Evolutionary conservation across 2,113 vertebrate species (phyloP).

Genomic region (Ginglymostoma cirratum): DNA sequence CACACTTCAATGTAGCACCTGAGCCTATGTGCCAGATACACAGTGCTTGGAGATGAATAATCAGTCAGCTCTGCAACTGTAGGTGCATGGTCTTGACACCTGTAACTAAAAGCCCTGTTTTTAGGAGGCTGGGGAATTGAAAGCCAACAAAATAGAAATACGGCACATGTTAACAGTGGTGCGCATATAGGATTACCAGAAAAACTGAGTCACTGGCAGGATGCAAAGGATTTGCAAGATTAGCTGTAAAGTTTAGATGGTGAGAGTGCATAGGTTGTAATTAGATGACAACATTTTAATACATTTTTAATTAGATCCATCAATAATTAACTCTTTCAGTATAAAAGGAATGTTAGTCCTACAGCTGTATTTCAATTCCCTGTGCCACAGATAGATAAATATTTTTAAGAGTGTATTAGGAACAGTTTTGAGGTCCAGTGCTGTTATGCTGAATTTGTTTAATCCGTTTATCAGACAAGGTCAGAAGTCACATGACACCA

Average conservation of each 20-base stretch:
- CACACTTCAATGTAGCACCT: constrained; percentile 38
- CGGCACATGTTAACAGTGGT: constrained; percentile 40
- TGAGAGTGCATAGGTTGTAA: constrained; percentile 58
- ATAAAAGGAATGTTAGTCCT: constrained; percentile 55
- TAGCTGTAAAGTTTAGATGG: constrained; percentile 47
- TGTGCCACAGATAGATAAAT: neutral
- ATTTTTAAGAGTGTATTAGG: constrained; percentile 14
- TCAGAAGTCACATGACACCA: too few relatives aligned
- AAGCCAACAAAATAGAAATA: constrained; percentile 42
- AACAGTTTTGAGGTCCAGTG: neutral
- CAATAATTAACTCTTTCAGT: constrained; percentile 53
- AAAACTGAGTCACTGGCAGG: constrained; percentile 65
- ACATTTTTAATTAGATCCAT: constrained; percentile 58
- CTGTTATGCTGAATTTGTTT: neutral
- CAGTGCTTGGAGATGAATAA: constrained; percentile 51
- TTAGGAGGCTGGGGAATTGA: constrained; percentile 46
- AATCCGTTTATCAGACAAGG: neutral
- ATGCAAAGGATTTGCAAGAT: constrained; percentile 49
- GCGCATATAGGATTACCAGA: constrained; percentile 61
- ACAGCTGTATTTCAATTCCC: constrained; percentile 26
- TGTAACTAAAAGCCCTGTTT: constrained; percentile 52
- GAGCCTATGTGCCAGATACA: constrained; percentile 50
- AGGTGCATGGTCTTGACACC: constrained; percentile 46
- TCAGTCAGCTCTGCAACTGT: constrained; percentile 49
- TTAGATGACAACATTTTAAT: constrained; percentile 49